Conservation (phyloP, 2,113 vertebrate species). For the Sceloporus tristichus region DNA sequence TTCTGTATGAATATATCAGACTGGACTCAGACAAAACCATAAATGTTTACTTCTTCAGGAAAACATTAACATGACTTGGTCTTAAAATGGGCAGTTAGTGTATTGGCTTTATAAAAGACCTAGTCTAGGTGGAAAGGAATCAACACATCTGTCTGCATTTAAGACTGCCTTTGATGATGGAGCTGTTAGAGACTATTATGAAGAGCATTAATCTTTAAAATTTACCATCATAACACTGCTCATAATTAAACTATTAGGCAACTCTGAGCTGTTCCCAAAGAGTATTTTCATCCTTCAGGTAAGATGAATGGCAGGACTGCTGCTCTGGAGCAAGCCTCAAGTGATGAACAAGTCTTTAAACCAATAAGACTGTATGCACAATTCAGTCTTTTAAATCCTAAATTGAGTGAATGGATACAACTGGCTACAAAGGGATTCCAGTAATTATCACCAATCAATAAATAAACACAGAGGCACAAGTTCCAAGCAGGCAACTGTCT, state of each 20-base stretch:
- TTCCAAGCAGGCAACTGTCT: neutral
- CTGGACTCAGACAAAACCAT: neutral
- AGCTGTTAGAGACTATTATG: neutral
- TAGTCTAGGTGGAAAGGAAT: neutral
- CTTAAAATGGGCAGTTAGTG: neutral
- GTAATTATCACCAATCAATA: slow-evolving; percentile 1
- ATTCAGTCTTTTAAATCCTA: neutral
- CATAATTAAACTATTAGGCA: neutral
- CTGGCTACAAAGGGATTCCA: neutral
- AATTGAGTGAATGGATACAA: slow-evolving; percentile 7
- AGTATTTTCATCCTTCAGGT: slow-evolving; percentile 11
- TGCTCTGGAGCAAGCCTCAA: slow-evolving; percentile 4
- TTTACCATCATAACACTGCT: neutral
- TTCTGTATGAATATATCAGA: neutral
- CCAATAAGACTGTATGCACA: slow-evolving; percentile 4
- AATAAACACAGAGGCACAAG: neutral
- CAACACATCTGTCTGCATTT: no score
- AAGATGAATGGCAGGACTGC: neutral
- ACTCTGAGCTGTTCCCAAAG: neutral
- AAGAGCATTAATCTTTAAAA: neutral
- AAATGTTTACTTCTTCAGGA: neutral
- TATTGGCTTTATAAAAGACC: neutral
- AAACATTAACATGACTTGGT: neutral
- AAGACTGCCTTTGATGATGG: neutral
- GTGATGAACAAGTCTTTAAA: neutral